phyloP scores from a whole-genome alignment of 2,797 vertebrate genomes.

The Galaxias olidus region DNA sequence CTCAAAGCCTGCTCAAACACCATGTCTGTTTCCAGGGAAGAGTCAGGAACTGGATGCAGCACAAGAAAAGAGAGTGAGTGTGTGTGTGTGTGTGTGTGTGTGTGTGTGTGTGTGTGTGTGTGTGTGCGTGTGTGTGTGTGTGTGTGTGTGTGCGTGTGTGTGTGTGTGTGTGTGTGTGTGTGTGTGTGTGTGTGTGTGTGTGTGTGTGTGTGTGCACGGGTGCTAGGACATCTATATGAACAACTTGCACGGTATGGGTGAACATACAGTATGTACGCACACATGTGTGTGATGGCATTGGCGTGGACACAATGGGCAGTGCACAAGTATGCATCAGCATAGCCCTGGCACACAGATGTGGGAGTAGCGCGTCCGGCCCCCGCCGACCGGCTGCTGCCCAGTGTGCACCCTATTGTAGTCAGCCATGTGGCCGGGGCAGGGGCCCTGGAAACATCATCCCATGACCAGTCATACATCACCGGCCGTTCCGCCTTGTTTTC shows the following conservation, averaged over 20 bases:
- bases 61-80: constrained; percentile 11
- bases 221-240: too few species aligned
- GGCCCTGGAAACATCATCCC: constrained; percentile 92
- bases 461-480: constrained; percentile 91
- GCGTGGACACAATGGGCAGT: too few species aligned
- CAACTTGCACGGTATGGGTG: neutral
- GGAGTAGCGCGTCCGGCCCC: constrained; percentile 1
- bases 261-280: neutral
- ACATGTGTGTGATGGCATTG: neutral
- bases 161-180: neutral
- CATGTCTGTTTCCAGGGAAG: constrained; percentile 53
- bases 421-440: constrained; percentile 80
- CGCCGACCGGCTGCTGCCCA: constrained; percentile 71
- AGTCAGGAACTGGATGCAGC: constrained; percentile 50
- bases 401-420: constrained; percentile 63
- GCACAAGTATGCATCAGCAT: neutral
- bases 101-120: neutral
- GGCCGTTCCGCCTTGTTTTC: constrained; percentile 89
- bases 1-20: constrained; percentile 51
- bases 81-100: constrained; percentile 12
- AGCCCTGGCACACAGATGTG: constrained; percentile 4
- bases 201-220: neutral
- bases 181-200: neutral
- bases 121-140: neutral
- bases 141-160: constrained; percentile 4